These are phyloP conservation scores for Drosophila varians DNA, from an alignment of 1,140 invertebrate genomes.

Conservation along the genomic window DNA sequence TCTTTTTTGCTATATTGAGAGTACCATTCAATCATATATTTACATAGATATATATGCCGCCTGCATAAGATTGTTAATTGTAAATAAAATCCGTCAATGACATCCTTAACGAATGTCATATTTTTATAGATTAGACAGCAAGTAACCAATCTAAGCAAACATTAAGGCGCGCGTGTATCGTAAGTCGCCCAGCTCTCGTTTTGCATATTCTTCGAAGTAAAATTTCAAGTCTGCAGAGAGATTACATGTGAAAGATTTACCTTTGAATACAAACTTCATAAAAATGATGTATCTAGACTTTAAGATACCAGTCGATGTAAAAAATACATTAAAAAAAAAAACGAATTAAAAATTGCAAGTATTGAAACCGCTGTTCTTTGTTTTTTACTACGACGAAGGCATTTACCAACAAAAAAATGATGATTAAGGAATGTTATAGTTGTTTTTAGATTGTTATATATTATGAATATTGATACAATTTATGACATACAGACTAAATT, in stretches of 20 bases:
- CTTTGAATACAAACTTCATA: slow-evolving; percentile 47
- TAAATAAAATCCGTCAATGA: slow-evolving; percentile 47
- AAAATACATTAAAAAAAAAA: slow-evolving; percentile 74
- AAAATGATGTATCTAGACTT: slow-evolving; percentile 52
- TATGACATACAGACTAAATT: slow-evolving; percentile 44
- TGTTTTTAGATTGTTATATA: slow-evolving; percentile 38
- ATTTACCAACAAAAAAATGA: neutral
- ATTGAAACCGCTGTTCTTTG: slow-evolving; percentile 17
- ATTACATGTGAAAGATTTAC: slow-evolving; percentile 33
- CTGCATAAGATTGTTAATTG: slow-evolving; percentile 53
- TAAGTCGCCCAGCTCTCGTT: slow-evolving; percentile 23
- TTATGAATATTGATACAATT: slow-evolving; percentile 65
- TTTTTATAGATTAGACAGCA: slow-evolving; percentile 1
- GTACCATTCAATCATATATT: slow-evolving; percentile 21
- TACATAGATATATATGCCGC: slow-evolving; percentile 25
- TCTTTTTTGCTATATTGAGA: slow-evolving; percentile 49
- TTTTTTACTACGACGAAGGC: neutral
- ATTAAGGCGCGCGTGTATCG: slow-evolving; percentile 26
- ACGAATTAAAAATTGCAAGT: slow-evolving; percentile 71
- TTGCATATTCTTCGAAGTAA: slow-evolving; percentile 8
- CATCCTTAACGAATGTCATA: slow-evolving; percentile 18
- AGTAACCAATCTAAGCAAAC: slow-evolving; percentile 28
- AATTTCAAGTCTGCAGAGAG: slow-evolving; percentile 1
- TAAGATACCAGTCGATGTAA: slow-evolving; percentile 69
- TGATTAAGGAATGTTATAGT: too few species aligned